phyloP scores from a whole-genome alignment of 2,113 vertebrate genomes.

The Sciurus niger region DNA sequence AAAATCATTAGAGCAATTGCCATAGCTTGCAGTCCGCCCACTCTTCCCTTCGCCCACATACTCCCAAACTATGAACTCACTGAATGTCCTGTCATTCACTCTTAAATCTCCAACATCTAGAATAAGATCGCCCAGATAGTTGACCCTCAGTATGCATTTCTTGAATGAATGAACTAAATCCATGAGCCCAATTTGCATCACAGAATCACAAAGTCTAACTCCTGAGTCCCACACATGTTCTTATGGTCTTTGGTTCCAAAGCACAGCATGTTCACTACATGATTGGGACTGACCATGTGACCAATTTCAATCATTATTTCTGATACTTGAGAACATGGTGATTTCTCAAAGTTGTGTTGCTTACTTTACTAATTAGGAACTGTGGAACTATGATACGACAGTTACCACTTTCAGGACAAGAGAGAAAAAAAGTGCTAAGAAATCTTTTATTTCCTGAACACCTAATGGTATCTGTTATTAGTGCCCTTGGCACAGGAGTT shows the following conservation, averaged over 20 bases:
- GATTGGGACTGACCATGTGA: too few relatives aligned
- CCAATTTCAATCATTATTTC: background rate
- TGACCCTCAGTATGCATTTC: background rate
- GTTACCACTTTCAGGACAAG: background rate
- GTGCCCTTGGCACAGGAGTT: background rate
- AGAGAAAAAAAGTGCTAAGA: background rate
- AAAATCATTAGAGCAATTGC: background rate
- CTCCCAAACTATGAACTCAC: background rate
- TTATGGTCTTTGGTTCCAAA: background rate
- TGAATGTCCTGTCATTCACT: background rate
- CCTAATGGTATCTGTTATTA: background rate
- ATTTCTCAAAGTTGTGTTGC: background rate
- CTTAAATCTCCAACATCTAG: background rate
- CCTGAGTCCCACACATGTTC: background rate
- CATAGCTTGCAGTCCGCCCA: background rate
- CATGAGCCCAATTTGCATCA: background rate
- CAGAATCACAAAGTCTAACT: background rate
- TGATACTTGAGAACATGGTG: conserved; percentile 13
- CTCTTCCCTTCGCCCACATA: background rate
- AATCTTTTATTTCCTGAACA: background rate
- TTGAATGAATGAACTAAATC: background rate
- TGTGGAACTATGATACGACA: background rate
- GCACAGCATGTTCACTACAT: background rate
- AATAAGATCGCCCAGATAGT: background rate
- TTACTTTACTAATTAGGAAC: background rate